phyloP scores from a whole-genome alignment of 2,113 vertebrate species.

The Phalacrocorax carbo region DNA sequence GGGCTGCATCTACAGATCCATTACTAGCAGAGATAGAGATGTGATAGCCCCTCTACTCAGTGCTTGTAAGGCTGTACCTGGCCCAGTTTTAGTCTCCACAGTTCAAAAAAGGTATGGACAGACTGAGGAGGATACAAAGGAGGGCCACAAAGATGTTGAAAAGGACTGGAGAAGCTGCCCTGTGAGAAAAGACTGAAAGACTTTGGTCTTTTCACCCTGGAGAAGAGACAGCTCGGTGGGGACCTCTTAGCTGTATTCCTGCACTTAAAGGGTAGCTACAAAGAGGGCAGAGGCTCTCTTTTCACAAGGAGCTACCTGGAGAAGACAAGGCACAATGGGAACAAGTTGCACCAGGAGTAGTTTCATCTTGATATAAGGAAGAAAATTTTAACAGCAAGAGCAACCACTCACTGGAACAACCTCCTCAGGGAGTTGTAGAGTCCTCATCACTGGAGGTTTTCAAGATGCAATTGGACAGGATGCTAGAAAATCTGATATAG shows the following conservation, averaged over 20 bases:
- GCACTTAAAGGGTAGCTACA: background rate
- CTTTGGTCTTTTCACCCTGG: background rate
- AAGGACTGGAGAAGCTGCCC: background rate
- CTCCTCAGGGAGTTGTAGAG: too few relatives aligned
- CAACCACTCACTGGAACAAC: background rate
- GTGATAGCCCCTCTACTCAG: background rate
- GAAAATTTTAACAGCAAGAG: background rate
- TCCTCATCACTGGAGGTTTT: background rate
- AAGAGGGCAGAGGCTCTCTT: background rate
- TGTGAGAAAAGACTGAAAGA: background rate
- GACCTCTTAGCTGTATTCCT: background rate
- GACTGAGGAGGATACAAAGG: background rate
- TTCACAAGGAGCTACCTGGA: background rate
- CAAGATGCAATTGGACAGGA: background rate
- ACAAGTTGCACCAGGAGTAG: too few relatives aligned
- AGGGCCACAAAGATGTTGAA: background rate
- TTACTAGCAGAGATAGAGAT: background rate
- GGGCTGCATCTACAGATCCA: background rate
- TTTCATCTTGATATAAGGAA: background rate
- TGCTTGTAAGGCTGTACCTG: background rate
- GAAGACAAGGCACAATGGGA: background rate
- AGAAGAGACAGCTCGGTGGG: background rate
- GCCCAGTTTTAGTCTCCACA: background rate
- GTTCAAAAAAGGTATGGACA: background rate
- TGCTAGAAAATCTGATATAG: too few relatives aligned